Percentiles rank a stretch among this genome's conserved stretches.
phyloP scores from a whole-genome alignment of 2,888 invertebrate species.

The Podabrus alpinus region DNA sequence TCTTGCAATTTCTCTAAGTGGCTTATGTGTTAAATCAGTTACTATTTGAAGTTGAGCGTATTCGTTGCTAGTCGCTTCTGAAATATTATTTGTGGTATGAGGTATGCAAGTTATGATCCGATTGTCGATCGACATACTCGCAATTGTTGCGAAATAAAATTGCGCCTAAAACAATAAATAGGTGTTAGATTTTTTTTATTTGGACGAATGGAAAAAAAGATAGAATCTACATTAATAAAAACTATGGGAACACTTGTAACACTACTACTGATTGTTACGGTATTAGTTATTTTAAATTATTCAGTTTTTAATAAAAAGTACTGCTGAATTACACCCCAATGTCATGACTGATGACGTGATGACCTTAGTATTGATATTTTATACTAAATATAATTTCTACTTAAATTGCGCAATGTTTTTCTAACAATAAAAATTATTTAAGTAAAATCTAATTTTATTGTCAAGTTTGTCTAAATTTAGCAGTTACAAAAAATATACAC shows the following conservation, averaged over 20 bases:
- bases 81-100: neutral
- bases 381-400: neutral
- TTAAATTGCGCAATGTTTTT: neutral
- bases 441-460: neutral
- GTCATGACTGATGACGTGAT: neutral
- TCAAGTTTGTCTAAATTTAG: too few species aligned
- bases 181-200: too few species aligned
- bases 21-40: constrained; percentile 7
- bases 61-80: neutral
- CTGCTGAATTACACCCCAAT: neutral
- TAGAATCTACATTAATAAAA: too few species aligned
- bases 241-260: too few species aligned
- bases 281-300: too few species aligned
- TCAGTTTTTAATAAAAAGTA: neutral
- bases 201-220: too few species aligned
- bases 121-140: neutral
- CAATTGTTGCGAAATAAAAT: neutral
- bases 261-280: too few species aligned
- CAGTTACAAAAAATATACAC: too few species aligned
- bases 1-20: constrained; percentile 6
- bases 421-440: neutral
- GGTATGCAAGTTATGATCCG: neutral
- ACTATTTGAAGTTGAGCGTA: constrained; percentile 6
- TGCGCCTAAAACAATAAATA: neutral
- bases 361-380: neutral